These are phyloP conservation scores for Cheilosia vulpina DNA, from an alignment of 2,888 invertebrate genomes.

Conservation along the genomic window DNA sequence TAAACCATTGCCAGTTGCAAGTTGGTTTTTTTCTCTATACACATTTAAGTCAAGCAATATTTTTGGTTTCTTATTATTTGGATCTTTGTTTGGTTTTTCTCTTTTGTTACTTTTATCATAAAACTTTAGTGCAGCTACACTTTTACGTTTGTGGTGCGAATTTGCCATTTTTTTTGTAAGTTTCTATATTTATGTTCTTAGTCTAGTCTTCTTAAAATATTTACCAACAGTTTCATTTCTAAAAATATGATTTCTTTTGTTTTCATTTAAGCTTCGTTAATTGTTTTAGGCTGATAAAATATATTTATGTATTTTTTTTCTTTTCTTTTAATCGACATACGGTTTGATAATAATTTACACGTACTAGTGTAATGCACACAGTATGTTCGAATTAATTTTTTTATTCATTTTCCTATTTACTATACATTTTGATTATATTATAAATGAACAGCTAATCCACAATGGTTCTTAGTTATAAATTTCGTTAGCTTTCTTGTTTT, in stretches of 20 bases:
- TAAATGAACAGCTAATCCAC: constrained; percentile 39
- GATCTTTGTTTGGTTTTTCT: constrained; percentile 7
- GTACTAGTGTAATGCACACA: constrained; percentile 53
- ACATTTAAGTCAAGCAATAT: constrained; percentile 7
- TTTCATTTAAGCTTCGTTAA: constrained; percentile 47
- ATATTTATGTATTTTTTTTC: constrained; percentile 27
- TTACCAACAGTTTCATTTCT: constrained; percentile 57
- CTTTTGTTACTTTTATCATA: constrained; percentile 26
- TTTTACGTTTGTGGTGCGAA: constrained; percentile 53
- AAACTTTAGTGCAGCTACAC: constrained; percentile 54
- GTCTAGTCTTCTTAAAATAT: constrained; percentile 25
- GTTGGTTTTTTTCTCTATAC: neutral
- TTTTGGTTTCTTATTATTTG: constrained; percentile 7
- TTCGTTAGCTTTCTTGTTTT: constrained; percentile 9
- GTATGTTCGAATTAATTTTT: constrained; percentile 44
- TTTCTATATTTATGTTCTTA: constrained; percentile 29
- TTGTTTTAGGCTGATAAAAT: constrained; percentile 61
- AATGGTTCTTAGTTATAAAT: constrained; percentile 27
- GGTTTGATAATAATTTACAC: constrained; percentile 36
- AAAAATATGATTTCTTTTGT: constrained; percentile 54
- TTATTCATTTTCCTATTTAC: constrained; percentile 28
- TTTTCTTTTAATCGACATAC: constrained; percentile 46
- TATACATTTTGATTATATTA: constrained; percentile 44
- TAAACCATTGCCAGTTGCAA: neutral
- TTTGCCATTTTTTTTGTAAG: constrained; percentile 13